Evolutionary conservation across 2,888 invertebrate genomes (phyloP).

Genomic region (Adelphocoris suturalis): DNA sequence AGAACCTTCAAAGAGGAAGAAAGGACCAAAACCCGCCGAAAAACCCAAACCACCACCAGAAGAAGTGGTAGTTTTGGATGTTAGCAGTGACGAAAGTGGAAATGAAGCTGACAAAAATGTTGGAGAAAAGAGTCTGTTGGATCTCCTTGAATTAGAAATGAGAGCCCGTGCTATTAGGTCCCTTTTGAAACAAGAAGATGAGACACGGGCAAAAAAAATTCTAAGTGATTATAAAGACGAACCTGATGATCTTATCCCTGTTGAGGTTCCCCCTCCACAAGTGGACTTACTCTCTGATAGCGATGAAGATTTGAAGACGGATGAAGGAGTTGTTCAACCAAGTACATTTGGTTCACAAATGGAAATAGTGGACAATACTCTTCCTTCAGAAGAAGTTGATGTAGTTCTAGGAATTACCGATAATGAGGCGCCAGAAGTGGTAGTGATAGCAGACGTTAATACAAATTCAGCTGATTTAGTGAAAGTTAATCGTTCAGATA

Average conservation of each 20-base stretch:
- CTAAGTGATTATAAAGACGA: conserved; percentile 61
- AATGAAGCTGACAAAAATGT: conserved; percentile 12
- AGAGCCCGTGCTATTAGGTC: conserved; percentile 82
- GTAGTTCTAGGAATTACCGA: neutral
- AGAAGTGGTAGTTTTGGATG: conserved; percentile 12
- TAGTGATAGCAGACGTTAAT: neutral
- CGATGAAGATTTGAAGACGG: conserved; percentile 25
- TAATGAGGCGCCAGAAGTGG: neutral
- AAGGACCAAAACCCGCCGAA: neutral
- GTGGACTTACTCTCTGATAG: conserved; percentile 64
- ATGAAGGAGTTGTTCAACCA: neutral
- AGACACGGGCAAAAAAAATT: conserved; percentile 48
- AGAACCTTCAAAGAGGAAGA: conserved; percentile 1
- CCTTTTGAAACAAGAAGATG: conserved; percentile 77
- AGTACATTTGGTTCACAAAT: neutral
- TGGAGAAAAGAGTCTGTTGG: conserved; percentile 79
- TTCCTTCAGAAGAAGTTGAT: conserved; percentile 37
- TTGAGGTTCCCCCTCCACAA: conserved; percentile 41
- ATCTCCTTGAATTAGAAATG: conserved; percentile 82
- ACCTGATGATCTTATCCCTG: conserved; percentile 66
- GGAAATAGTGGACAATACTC: neutral
- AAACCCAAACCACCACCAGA: neutral
- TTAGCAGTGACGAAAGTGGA: neutral
- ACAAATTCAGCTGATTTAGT: neutral
- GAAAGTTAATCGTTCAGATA: neutral